Base-by-base conservation (phyloP, 2,888 invertebrate genomes). In the Hydrotaea cyrtoneurina region DNA sequence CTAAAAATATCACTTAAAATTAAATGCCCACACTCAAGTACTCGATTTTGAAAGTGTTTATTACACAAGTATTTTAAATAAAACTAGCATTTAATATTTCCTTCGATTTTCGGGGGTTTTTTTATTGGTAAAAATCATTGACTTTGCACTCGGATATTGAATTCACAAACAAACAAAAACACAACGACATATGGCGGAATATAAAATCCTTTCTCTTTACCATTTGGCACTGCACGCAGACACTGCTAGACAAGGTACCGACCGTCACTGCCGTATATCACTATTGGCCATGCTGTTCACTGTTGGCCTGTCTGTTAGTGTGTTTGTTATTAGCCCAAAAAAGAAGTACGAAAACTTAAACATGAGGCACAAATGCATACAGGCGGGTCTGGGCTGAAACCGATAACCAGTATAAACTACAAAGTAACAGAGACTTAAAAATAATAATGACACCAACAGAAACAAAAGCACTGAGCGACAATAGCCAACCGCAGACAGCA, bases 171-270 rank as follows among this genome's bases (percentile, higher is more conserved):
- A 46, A 74, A 59, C 43, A 62, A 15, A 19, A n/a, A 46, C 74
- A 57, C 7, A n/a, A n/a, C n/a, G 2, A 8, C 21, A 10, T 43
- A 23, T 21, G 23, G 53, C 11, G 39, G 39, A 8, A 57, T 39
- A 64, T 72, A 78, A 76, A 82, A 83, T 86, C 85, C 85, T 86
- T 86, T 86, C 85, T 86, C 82, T 86, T 86, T 80, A 71, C 19
- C 73, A 10, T 75, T 57, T 46, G 19, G 19, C n/a, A 75, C 64
- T 75, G 78, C 75, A 78, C 46, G 71, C 15, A 46, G 31, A 62
- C 62, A 62, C 62, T 4, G 2, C 7, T 62, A 31, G 62, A 62
- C 31, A 62, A n/a, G n/a, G 62, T 31, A 31, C 26, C 62, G 26
- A 10, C 43, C 26, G 31, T n/a, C 39, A 39, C 31, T 31, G 62